A percentile compares a stretch with the other conserved stretches of the same genome.
Conservation (phyloP, 2,888 invertebrate species). For the Priocnemis perturbator region DNA sequence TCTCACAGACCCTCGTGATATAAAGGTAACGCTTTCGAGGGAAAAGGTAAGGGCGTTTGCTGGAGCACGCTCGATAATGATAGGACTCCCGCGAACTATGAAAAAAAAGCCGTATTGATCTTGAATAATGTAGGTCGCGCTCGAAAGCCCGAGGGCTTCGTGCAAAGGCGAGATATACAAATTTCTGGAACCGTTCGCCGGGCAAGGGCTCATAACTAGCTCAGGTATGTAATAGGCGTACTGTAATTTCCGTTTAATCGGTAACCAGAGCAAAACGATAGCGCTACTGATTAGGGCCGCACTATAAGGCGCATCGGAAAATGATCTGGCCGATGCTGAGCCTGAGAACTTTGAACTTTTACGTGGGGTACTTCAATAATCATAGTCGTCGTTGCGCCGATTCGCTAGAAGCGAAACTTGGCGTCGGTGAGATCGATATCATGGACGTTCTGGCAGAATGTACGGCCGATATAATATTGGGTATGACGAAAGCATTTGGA, state of each 20-base stretch:
- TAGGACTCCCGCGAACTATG: no score
- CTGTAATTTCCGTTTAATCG: no score
- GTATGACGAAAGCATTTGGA: slow-evolving; percentile 24
- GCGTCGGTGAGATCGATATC: slow-evolving; percentile 48
- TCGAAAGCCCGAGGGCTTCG: background rate
- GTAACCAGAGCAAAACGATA: no score
- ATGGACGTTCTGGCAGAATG: slow-evolving; percentile 44
- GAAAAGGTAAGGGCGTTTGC: no score
- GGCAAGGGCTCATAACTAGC: slow-evolving; percentile 2
- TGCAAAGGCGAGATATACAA: background rate
- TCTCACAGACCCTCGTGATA: no score
- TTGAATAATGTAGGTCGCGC: background rate
- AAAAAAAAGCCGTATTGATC: no score
- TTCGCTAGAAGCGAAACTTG: slow-evolving; percentile 42
- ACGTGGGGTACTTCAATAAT: slow-evolving; percentile 40
- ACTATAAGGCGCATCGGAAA: slow-evolving; percentile 22
- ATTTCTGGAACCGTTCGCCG: slow-evolving; percentile 3
- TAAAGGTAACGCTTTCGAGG: no score
- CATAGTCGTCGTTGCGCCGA: slow-evolving; percentile 46
- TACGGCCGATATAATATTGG: slow-evolving; percentile 53
- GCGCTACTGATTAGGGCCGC: no score
- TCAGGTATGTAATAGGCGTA: background rate
- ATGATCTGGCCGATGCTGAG: slow-evolving; percentile 50
- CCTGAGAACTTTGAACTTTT: slow-evolving; percentile 37
- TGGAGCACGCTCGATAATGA: no score